A percentile compares a stretch with the other conserved stretches of the same genome.
phyloP scores from a whole-genome alignment of 2,797 vertebrate genomes.

The Jordanella pulchra region DNA sequence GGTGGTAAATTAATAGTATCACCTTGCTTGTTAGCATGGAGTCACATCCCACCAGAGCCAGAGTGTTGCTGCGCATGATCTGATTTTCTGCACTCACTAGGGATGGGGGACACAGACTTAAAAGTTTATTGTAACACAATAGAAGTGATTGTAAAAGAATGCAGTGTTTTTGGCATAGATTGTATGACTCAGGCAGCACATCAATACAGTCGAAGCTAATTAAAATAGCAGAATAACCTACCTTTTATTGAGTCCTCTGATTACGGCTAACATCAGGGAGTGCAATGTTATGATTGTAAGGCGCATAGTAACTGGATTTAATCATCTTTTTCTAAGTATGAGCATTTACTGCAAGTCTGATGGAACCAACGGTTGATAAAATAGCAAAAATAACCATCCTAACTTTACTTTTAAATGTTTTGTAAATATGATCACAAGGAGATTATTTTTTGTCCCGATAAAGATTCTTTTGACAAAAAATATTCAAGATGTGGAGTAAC shows the following conservation, averaged over 20 bases:
- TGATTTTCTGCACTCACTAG: neutral
- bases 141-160: neutral
- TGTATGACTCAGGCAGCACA: neutral
- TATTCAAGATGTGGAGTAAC: neutral
- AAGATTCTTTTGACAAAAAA: neutral
- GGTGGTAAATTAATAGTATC: neutral
- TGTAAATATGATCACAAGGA: neutral
- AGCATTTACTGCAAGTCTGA: no score
- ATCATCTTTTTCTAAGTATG: no score
- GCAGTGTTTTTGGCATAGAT: neutral
- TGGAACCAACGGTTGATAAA: no score
- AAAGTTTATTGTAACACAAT: neutral
- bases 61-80: neutral
- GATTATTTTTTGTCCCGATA: neutral
- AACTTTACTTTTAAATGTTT: no score
- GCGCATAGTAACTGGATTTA: no score
- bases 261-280: neutral
- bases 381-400: no score
- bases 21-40: neutral
- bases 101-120: neutral
- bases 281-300: neutral
- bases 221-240: neutral
- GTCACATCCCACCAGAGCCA: neutral
- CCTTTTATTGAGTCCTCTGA: neutral
- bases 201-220: neutral